Evolutionary conservation across 2,888 invertebrate species (phyloP).

Genomic region (Xestia rhomboidea): DNA sequence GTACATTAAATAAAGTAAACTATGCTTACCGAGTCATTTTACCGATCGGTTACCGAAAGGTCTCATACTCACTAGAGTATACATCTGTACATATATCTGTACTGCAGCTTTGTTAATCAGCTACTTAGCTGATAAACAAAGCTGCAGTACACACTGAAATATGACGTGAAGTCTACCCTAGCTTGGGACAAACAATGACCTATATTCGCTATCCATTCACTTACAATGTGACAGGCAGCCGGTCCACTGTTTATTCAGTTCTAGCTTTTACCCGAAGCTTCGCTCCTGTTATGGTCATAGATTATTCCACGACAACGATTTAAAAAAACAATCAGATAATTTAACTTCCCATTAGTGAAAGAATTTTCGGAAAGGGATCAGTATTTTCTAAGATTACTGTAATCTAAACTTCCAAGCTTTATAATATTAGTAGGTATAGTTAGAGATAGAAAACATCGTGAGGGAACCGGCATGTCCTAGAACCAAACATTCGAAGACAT

Average conservation of each 20-base stretch:
- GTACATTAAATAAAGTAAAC: background rate
- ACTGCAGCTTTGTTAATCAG: no score
- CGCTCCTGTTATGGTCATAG: background rate
- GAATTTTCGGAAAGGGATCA: background rate
- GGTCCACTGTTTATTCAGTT: conserved; percentile 27
- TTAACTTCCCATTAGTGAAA: background rate
- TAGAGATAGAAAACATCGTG: no score
- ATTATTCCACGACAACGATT: background rate
- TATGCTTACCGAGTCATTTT: background rate
- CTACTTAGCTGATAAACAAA: conserved; percentile 13
- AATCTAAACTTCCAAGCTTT: background rate
- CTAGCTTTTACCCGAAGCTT: background rate
- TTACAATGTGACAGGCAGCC: conserved; percentile 37
- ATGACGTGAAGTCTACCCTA: conserved; percentile 9
- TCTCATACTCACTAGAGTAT: no score
- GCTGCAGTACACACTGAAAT: conserved; percentile 11
- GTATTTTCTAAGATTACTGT: background rate
- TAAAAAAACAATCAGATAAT: background rate
- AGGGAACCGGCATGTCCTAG: no score
- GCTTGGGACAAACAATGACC: conserved; percentile 35
- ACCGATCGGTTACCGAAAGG: background rate
- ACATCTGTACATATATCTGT: no score
- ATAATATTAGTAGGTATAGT: background rate
- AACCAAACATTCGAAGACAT: no score
- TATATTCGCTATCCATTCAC: conserved; percentile 45